Base-by-base conservation (phyloP, 2,888 invertebrate species). In the Tetrapedia diversipes region DNA sequence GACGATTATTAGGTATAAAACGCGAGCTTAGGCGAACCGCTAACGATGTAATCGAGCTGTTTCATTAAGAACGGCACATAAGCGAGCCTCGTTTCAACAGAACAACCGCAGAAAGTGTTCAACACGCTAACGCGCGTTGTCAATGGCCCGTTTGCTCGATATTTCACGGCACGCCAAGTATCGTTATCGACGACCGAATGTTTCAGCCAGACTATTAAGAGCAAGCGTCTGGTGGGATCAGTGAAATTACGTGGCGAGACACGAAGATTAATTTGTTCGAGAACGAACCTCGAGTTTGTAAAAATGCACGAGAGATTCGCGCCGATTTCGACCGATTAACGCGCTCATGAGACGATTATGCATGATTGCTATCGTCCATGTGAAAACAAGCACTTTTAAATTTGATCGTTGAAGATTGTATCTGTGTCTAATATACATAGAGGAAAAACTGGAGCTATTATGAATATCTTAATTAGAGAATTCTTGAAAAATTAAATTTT, bases 121-220 rank as follows among this genome's bases (percentile, higher is more conserved):
- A 27, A 32, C 22, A 32, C 24, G 41, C 32, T 32, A 11, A 45
- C 53, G 37, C n/a, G n/a, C 10, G 37, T n/a, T 32, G 34, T 56
- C 64, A 60, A 77, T 67, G 67, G 53, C 49, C 69, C 77, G 59
- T 32, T 45, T 61, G 43, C 22, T 56, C 27, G 43, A 60, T 19
- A 27, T 43, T 37, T n/a, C 43, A 27, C 19, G 51, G 57, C 57
- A 63, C 63, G 53, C 49, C 57, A 77, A 54, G 32, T 32, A 54
- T 57, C 45, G 24, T 77, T 69, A 77, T 77, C 68, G 60, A 39
- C 57, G 32, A 56, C 41, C 64, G 43, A 41, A 27, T 19, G 73
- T 39, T 56, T 39, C 45, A 22, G n/a, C 11, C 39, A n/a, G 22
- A 19, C 29, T 41, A 41, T 69, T 41, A 27, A 37, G 10, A 22